phyloP scores from a whole-genome alignment of 2,888 invertebrate species.

The Drosophila mettleri region DNA sequence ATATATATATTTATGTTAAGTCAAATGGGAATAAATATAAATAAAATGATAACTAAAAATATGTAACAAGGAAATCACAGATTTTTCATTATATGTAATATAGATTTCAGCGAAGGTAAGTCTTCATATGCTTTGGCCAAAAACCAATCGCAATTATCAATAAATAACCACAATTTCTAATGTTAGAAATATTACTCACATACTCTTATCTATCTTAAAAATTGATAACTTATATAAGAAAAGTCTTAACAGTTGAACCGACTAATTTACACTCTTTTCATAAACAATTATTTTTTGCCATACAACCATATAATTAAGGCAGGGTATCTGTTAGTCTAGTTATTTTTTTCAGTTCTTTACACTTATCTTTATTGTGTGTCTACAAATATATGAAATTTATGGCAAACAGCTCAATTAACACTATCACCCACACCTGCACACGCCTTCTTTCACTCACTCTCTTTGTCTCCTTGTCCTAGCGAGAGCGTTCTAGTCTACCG shows the following conservation, averaged over 20 bases:
- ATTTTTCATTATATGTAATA: neutral
- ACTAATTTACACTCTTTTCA: neutral
- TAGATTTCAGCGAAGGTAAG: slow-evolving; percentile 9
- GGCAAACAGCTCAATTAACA: slow-evolving; percentile 39
- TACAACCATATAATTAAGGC: neutral
- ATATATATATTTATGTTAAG: slow-evolving; percentile 72
- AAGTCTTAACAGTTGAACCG: neutral
- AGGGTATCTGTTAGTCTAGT: slow-evolving; percentile 5
- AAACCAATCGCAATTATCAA: neutral
- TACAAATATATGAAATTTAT: slow-evolving; percentile 26
- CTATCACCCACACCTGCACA: slow-evolving; percentile 14
- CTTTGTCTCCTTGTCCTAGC: too few relatives aligned
- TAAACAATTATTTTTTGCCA: neutral
- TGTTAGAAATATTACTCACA: slow-evolving; percentile 16
- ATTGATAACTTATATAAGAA: neutral
- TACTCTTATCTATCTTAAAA: neutral
- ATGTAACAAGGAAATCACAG: slow-evolving; percentile 53
- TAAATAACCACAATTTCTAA: neutral
- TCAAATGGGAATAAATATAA: slow-evolving; percentile 76
- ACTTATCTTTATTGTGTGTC: slow-evolving; percentile 7
- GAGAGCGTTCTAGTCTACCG: too few relatives aligned
- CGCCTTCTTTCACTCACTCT: neutral
- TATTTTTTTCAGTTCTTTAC: too few relatives aligned
- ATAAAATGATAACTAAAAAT: slow-evolving; percentile 73
- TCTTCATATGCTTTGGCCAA: neutral